Percentiles rank a stretch among this genome's conserved stretches.
Evolutionary conservation across 2,797 vertebrate genomes (phyloP).

Genomic region (Schizopygopsis malacanthus): DNA sequence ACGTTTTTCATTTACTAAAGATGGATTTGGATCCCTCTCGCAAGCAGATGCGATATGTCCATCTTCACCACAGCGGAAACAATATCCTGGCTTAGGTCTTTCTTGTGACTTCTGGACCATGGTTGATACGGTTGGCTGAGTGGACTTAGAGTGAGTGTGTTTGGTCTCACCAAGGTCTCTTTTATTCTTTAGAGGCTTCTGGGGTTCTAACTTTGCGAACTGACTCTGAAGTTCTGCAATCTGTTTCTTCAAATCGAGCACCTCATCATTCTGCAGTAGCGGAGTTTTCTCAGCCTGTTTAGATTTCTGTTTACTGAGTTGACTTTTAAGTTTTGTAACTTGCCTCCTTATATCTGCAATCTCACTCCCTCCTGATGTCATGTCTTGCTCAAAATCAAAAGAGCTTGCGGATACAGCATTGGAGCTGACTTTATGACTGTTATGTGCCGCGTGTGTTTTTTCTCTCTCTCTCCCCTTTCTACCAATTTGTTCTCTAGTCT

Average conservation of each 20-base stretch:
- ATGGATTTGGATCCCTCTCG: slow-evolving; percentile 13
- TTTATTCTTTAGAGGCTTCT: background rate
- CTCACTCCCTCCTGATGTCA: background rate
- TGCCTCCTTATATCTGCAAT: background rate
- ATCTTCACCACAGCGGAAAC: slow-evolving; percentile 27
- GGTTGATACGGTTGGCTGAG: background rate
- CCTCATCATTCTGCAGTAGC: background rate
- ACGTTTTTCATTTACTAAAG: background rate
- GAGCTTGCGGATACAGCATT: background rate
- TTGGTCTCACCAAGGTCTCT: background rate
- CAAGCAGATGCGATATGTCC: slow-evolving; percentile 6
- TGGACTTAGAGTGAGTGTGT: background rate
- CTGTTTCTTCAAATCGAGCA: background rate
- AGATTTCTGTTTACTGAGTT: background rate
- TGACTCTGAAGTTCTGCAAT: slow-evolving; percentile 10
- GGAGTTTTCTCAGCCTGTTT: background rate
- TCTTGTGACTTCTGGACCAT: background rate
- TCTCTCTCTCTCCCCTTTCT: no score
- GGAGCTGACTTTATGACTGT: background rate
- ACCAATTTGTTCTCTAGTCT: no score
- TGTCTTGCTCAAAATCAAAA: background rate
- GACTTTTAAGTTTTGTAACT: slow-evolving; percentile 11
- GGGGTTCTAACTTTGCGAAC: background rate
- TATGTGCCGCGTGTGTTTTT: no score
- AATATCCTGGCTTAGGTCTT: slow-evolving; percentile 27